Conservation (phyloP, 2,113 vertebrate species). For the Megaceryle maxima region DNA sequence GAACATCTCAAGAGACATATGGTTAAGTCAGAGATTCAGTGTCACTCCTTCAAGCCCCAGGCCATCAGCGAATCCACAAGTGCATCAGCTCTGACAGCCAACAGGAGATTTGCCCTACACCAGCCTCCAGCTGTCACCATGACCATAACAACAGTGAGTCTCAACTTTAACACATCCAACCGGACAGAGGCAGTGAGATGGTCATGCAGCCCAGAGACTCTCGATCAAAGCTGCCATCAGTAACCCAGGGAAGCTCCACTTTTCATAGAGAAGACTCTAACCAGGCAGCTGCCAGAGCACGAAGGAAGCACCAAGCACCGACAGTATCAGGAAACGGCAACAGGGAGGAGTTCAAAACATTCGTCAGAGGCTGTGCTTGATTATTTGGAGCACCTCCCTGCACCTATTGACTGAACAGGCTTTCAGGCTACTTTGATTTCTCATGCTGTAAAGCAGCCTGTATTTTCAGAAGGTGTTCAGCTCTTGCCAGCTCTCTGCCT, state of each 20-base stretch:
- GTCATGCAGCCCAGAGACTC: background rate
- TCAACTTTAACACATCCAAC: background rate
- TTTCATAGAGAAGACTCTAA: background rate
- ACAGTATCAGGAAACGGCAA: background rate
- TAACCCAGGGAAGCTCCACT: background rate
- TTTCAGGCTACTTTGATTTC: background rate
- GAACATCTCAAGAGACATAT: background rate
- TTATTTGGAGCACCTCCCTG: background rate
- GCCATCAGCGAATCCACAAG: background rate
- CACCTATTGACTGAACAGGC: background rate
- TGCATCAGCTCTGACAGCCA: background rate
- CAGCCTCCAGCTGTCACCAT: background rate
- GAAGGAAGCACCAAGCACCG: background rate
- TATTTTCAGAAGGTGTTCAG: background rate
- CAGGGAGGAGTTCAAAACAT: background rate
- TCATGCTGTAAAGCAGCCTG: background rate
- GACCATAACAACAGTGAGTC: background rate
- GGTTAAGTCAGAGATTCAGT: background rate
- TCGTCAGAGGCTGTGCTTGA: background rate
- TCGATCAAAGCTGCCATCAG: rapidly evolving
- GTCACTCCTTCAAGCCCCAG: background rate
- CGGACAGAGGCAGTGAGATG: rapidly evolving
- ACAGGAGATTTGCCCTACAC: background rate
- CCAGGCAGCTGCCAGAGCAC: background rate
- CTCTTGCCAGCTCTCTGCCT: background rate